These are phyloP conservation scores for Heliocidaris tuberculata DNA, from an alignment of 35 echinoderm and acorn worm species.

Conservation along the genomic window DNA sequence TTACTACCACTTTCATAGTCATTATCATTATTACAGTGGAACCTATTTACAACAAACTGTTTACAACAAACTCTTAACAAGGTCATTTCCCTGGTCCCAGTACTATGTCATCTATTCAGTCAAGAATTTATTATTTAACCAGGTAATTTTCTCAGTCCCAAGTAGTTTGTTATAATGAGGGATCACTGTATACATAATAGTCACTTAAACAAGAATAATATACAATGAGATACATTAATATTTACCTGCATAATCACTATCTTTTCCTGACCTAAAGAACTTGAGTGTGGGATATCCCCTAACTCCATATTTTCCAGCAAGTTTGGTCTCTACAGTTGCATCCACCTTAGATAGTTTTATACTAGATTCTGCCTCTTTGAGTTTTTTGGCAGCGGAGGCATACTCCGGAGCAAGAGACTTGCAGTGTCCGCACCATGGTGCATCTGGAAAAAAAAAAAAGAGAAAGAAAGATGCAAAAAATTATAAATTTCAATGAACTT, in stretches of 20 bases:
- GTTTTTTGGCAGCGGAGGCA: slow-evolving; percentile 63
- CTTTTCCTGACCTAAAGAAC: slow-evolving; percentile 80
- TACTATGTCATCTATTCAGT: too few species aligned
- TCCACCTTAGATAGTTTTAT: slow-evolving; percentile 93
- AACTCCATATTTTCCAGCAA: slow-evolving; percentile 75
- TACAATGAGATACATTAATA: background rate
- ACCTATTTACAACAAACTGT: too few species aligned
- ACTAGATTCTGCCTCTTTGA: slow-evolving; percentile 65
- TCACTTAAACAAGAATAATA: background rate
- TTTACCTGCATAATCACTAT: slow-evolving; percentile 78
- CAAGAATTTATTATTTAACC: too few species aligned
- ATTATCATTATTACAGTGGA: too few species aligned
- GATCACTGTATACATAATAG: too few species aligned
- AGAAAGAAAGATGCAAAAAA: background rate
- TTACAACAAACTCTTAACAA: too few species aligned
- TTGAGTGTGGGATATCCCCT: slow-evolving; percentile 96
- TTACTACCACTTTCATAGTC: too few species aligned
- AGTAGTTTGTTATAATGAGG: too few species aligned
- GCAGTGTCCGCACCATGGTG: slow-evolving; percentile 99
- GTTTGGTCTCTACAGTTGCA: slow-evolving; percentile 78
- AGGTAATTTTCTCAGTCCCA: too few species aligned
- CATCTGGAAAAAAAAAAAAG: slow-evolving; percentile 68
- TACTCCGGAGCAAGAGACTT: slow-evolving; percentile 83
- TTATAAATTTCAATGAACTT: background rate
- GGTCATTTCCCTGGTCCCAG: too few species aligned